Evolutionary conservation across 2,888 invertebrate genomes (phyloP).

Genomic region (Luperina nickerlii): DNA sequence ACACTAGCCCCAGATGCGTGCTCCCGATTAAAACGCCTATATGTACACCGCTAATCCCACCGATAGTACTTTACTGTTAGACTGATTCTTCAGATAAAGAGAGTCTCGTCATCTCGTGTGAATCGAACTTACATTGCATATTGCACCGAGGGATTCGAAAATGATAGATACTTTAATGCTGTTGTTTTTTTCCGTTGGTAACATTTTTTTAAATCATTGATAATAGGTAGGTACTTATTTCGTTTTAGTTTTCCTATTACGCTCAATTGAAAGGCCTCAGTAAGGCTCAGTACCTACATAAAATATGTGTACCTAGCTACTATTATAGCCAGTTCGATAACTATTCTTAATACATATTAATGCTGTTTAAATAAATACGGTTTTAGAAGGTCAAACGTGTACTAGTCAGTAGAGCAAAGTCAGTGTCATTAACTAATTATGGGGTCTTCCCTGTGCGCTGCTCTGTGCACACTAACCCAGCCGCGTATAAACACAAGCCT

Average conservation of each 20-base stretch:
- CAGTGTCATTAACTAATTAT: slow-evolving; percentile 76
- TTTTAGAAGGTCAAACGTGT: slow-evolving; percentile 65
- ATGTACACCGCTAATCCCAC: too few relatives aligned
- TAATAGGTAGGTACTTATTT: not conserved
- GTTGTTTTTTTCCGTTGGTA: not conserved
- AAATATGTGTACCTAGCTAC: not conserved
- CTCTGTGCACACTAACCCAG: slow-evolving; percentile 28
- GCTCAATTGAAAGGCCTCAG: not conserved
- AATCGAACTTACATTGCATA: not conserved
- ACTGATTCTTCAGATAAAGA: slow-evolving; percentile 44
- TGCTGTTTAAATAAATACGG: slow-evolving; percentile 54
- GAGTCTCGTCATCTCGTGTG: slow-evolving; percentile 12
- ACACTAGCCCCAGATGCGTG: slow-evolving; percentile 62
- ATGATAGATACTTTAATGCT: not conserved
- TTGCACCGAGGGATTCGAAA: not conserved
- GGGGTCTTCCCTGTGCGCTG: slow-evolving; percentile 46
- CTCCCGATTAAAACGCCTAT: slow-evolving; percentile 62
- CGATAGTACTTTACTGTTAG: slow-evolving; percentile 55
- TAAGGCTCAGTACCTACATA: not conserved
- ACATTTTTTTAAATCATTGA: not conserved
- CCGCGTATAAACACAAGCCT: slow-evolving; percentile 24
- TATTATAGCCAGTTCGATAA: not conserved
- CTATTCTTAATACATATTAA: slow-evolving; percentile 31
- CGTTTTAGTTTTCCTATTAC: not conserved
- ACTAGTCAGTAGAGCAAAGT: slow-evolving; percentile 68